Conservation (phyloP, 1,140 invertebrate genomes). For the Drosophila jambulina region DNA sequence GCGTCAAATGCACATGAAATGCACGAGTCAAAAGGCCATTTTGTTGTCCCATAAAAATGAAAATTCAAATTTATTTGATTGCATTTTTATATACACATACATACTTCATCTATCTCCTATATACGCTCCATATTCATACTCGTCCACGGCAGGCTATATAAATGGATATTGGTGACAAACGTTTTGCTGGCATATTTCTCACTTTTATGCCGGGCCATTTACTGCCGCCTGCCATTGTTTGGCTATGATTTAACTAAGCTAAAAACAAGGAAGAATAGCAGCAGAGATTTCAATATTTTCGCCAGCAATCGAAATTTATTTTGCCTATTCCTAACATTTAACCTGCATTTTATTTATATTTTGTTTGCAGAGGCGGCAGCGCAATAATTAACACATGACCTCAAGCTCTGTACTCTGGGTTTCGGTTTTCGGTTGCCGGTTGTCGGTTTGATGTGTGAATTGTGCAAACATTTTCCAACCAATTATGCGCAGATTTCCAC, state of each 20-base stretch:
- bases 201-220: conserved; percentile 40
- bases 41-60: conserved; percentile 56
- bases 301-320: conserved; percentile 46
- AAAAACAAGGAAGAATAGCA: not conserved
- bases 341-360: conserved; percentile 60
- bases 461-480: conserved; percentile 65
- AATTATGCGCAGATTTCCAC: conserved; percentile 67
- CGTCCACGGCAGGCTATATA: not conserved
- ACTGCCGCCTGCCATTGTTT: conserved; percentile 55
- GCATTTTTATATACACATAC: conserved; percentile 44
- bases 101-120: conserved; percentile 7
- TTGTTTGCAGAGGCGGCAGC: conserved; percentile 22
- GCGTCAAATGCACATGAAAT: conserved; percentile 53
- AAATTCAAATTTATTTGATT: conserved; percentile 65
- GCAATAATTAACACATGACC: conserved; percentile 54
- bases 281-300: conserved; percentile 42
- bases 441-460: conserved; percentile 47
- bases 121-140: conserved; percentile 8
- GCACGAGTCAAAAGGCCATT: conserved; percentile 65
- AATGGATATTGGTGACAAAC: conserved; percentile 46
- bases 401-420: conserved; percentile 25
- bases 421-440: conserved; percentile 17
- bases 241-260: conserved; percentile 59
- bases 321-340: conserved; percentile 11
- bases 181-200: conserved; percentile 48